Evolutionary conservation across 2,888 invertebrate species (phyloP), one percentile per base, ranked within the genome.

Genomic region (Mycogona germanica): DNA sequence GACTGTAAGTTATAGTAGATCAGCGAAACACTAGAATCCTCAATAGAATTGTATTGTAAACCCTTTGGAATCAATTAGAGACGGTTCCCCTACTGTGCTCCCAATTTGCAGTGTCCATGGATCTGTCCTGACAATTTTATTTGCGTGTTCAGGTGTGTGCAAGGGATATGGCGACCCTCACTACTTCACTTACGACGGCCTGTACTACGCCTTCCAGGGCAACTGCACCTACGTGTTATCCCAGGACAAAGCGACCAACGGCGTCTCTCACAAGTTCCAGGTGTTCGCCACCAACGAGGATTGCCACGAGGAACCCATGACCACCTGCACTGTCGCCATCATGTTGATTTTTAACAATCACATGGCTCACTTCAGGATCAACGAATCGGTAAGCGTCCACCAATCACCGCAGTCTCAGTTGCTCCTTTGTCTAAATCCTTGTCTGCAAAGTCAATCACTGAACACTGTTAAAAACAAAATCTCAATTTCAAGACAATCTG

Each of bases 151-250:
- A 73, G 78, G 78, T 53, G 72, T 75, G 0, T 85, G 85, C 66
- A 79, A 82, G 60, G 81, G 84, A 0, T 76, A 82, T 57, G 88
- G 88, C 0, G 79, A 84, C 49, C 80, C 87, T 1, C 83, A 87
- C 64, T 87, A 85, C 68, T 75, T 80, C 55, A 86, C 84, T 28
- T 93, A 87, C 65, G 91, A 92, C 66, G 79, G 82, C 23, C 79
- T 77, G 57, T 81, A 83, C 62, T 81, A 84, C 61, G 83, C 83
- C 0, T 83, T 85, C 68, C 79, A 82, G 60, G 87, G 86, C 4
- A 86, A 86, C 67, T 92, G 92, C 67, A 85, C 85, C 0, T 89
- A 88, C 66, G 73, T 88, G 28, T 77, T 87, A 50, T 81, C 87
- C 0, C 71, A 82, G 30, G 81, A 83, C 67, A 70, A 74, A 46